These are phyloP conservation scores for Spodoptera frugiperda DNA, from an alignment of 1,140 invertebrate species.

Conservation along the genomic window DNA sequence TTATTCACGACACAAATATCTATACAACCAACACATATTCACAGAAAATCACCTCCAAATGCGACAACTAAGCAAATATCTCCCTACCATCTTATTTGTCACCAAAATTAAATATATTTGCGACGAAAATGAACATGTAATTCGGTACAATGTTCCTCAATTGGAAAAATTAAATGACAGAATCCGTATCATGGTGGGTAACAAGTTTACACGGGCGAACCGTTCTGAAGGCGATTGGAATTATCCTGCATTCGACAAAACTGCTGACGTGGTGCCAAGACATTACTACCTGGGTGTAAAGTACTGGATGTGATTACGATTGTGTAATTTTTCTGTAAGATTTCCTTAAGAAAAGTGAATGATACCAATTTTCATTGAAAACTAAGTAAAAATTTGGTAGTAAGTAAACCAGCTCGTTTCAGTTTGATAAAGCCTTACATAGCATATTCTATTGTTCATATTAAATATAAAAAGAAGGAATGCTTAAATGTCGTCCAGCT, in stretches of 20 bases:
- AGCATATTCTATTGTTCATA: too few species aligned
- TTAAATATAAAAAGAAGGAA: too few species aligned
- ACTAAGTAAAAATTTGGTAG: too few species aligned
- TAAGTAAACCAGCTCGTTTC: too few species aligned
- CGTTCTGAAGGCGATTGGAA: constrained; percentile 74
- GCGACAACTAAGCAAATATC: neutral
- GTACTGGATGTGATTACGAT: constrained; percentile 29
- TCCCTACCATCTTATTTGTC: neutral
- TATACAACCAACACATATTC: too few species aligned
- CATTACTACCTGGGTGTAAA: neutral
- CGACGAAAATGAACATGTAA: constrained; percentile 23
- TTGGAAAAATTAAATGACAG: constrained; percentile 45
- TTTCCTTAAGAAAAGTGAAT: neutral
- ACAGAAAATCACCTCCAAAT: too few species aligned
- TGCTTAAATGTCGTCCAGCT: too few species aligned
- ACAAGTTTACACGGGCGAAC: constrained; percentile 67
- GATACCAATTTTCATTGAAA: too few species aligned
- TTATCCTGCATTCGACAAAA: constrained; percentile 77
- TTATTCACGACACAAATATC: too few species aligned
- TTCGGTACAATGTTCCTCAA: constrained; percentile 13
- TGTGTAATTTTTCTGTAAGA: constrained; percentile 11
- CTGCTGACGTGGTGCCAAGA: constrained; percentile 67
- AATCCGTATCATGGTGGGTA: constrained; percentile 61
- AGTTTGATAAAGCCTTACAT: too few species aligned
- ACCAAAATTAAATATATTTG: constrained; percentile 3